phyloP scores from a whole-genome alignment of 2,888 invertebrate species.

The Hylaea fasciaria region DNA sequence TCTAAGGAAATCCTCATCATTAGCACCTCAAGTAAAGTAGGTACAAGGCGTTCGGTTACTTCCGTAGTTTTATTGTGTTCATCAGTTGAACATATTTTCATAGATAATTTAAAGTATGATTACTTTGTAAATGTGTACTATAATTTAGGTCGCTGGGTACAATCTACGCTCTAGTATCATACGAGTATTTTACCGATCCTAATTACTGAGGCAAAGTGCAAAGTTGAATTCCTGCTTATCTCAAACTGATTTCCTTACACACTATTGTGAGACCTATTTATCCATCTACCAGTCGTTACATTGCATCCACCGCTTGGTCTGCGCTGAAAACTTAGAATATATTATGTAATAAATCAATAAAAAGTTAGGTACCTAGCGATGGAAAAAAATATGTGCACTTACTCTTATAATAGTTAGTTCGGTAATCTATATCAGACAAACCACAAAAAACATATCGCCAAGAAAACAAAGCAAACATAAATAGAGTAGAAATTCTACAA shows the following conservation, averaged over 20 bases:
- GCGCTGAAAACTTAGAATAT: slow-evolving; percentile 6
- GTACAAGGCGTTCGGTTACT: slow-evolving; percentile 11
- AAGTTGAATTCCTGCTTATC: slow-evolving; percentile 18
- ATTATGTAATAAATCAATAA: too few relatives aligned
- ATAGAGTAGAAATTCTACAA: neutral
- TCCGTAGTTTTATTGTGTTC: slow-evolving; percentile 14
- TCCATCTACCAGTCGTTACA: neutral
- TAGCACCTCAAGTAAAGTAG: slow-evolving; percentile 14
- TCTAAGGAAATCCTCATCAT: slow-evolving; percentile 20
- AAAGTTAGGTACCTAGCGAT: too few relatives aligned
- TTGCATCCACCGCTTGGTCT: neutral
- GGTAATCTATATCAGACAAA: too few relatives aligned
- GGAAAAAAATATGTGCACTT: too few relatives aligned
- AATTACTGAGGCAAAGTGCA: slow-evolving; percentile 19
- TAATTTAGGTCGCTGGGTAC: slow-evolving; percentile 4
- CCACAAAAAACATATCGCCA: too few relatives aligned
- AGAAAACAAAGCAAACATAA: too few relatives aligned
- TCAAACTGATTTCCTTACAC: slow-evolving; percentile 3
- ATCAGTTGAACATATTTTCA: neutral
- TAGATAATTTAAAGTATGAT: neutral
- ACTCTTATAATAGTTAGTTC: too few relatives aligned
- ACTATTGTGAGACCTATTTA: neutral
- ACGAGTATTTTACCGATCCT: slow-evolving; percentile 29
- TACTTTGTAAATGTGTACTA: too few relatives aligned
- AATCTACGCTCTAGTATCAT: slow-evolving; percentile 12